Conservation (phyloP, 2,797 vertebrate genomes). For the Macropus fuliginosus region DNA sequence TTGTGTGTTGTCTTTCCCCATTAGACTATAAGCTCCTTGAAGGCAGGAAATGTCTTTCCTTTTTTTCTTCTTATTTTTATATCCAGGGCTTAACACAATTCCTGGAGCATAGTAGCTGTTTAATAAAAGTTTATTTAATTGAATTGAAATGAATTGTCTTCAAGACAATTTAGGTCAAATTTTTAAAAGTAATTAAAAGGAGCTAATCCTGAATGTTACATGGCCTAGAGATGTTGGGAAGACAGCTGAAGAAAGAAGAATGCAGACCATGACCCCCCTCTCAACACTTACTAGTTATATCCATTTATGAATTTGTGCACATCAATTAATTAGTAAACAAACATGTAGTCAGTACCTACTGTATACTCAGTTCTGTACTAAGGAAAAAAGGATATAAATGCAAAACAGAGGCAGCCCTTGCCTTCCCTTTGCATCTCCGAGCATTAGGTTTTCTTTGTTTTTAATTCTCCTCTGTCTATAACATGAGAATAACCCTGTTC, state of each 20-base stretch:
- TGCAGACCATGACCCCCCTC: neutral
- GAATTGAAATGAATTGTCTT: neutral
- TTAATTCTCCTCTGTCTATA: neutral
- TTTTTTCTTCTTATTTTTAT: too few relatives aligned
- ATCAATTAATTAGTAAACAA: neutral
- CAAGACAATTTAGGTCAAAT: neutral
- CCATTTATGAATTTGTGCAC: neutral
- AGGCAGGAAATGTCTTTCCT: too few relatives aligned
- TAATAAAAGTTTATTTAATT: neutral
- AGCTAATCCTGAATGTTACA: neutral
- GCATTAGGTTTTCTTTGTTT: slow-evolving; percentile 20
- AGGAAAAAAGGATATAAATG: neutral
- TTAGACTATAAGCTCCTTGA: too few relatives aligned
- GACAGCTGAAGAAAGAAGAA: neutral
- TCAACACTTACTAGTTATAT: neutral
- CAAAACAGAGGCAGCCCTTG: neutral
- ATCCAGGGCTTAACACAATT: neutral
- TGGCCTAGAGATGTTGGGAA: neutral
- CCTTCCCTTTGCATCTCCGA: neutral
- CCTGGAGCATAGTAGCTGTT: neutral
- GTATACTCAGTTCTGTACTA: neutral
- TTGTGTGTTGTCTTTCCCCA: too few relatives aligned
- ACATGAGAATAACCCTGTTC: neutral
- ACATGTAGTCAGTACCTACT: neutral
- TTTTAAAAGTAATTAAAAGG: slow-evolving; percentile 62